Base-by-base conservation (phyloP, 23 tunicate genomes). In the Trididemnum miniatum region DNA sequence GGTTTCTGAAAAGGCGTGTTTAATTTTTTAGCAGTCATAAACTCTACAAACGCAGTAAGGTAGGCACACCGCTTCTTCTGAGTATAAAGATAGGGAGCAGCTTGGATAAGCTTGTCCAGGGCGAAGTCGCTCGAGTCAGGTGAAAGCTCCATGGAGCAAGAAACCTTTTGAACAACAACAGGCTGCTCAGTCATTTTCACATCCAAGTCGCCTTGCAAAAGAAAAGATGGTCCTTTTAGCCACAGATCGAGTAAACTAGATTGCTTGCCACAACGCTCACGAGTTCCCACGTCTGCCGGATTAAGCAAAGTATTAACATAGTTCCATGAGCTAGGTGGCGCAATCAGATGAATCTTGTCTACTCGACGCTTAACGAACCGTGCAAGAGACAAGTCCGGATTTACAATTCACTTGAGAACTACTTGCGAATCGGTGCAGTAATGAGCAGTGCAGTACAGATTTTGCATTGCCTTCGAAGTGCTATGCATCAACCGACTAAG, bases 1-100 rank as follows among this genome's bases (percentile, higher is more conserved):
- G 75, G 37, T n/a, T 31, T 69, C 18, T 7, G 27, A 69, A 69
- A 69, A 31, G 2, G 9, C 37, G 2, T 37, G 2, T 69, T 34
- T 12, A 31, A 5, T 7, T 7, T 12, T 34, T 69, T 69, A 63
- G 38, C 37, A 9, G 7, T 32, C 2, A 69, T 3, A 7, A 7
- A 69, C 12, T 69, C 75, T 3, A 69, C 75, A 69, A 69, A 69
- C 9, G 75, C 37, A 31, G n/a, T 29, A 3, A 69, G n/a, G 37
- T 69, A 69, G 31, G 75, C 37, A 34, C 7, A 27, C 4, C 37
- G 29, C 31, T 69, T 69, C 31, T 69, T 20, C 31, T 27, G n/a
- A 7, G 4, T 20, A 31, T 69, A 69, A 7, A 69, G n/a, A 32
- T 15, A 4, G n/a, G 37, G 37, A 15, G 75, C 35, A 12, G 27